A percentile compares a stretch with the other conserved stretches of the same genome.
Evolutionary conservation across 2,888 invertebrate genomes (phyloP).

Genomic region (Andrena flavipes): DNA sequence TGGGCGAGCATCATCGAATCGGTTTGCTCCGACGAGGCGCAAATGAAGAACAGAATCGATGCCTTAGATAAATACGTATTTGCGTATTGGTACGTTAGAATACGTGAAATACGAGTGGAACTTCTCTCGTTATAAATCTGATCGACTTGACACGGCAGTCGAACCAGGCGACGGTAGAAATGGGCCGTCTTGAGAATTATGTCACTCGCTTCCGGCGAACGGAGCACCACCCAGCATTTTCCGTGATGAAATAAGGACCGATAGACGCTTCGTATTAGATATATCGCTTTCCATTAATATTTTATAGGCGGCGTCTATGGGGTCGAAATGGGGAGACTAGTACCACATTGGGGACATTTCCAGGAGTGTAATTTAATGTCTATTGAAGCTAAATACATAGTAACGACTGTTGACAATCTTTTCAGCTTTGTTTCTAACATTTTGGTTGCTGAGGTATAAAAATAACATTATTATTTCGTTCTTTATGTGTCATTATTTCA

Average conservation of each 20-base stretch:
- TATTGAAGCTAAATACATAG: too few relatives aligned
- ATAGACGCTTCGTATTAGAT: neutral
- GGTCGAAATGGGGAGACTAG: too few relatives aligned
- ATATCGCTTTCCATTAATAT: too few relatives aligned
- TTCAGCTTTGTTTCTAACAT: too few relatives aligned
- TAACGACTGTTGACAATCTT: too few relatives aligned
- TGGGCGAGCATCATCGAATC: neutral
- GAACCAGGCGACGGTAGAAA: neutral
- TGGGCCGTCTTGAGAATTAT: slow-evolving; percentile 18
- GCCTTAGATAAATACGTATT: slow-evolving; percentile 23
- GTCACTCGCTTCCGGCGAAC: slow-evolving; percentile 41
- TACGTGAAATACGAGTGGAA: slow-evolving; percentile 40
- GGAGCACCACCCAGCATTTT: slow-evolving; percentile 37
- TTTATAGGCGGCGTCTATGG: too few relatives aligned
- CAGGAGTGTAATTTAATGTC: too few relatives aligned
- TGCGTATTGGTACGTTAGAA: slow-evolving; percentile 16
- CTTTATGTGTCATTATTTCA: too few relatives aligned
- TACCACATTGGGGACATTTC: neutral
- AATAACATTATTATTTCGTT: too few relatives aligned
- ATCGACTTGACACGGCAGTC: slow-evolving; percentile 16
- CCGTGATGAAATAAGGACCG: slow-evolving; percentile 12
- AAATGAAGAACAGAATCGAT: slow-evolving; percentile 19
- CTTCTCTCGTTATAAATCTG: slow-evolving; percentile 51
- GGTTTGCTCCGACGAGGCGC: slow-evolving; percentile 19
- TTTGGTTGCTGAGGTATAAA: too few relatives aligned